phyloP scores from a whole-genome alignment of 2,888 invertebrate genomes.

The Brenthis daphne region DNA sequence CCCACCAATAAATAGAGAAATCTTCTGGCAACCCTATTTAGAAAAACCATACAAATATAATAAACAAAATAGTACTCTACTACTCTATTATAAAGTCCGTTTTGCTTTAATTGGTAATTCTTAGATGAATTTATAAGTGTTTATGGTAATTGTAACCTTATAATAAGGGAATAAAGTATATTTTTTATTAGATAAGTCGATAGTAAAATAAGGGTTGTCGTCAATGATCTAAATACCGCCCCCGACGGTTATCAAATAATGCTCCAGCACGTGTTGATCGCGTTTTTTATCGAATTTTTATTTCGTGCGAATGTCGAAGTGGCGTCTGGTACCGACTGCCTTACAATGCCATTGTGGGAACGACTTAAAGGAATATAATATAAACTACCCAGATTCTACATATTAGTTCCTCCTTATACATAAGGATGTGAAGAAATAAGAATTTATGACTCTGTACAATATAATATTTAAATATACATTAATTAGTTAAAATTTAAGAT shows the following conservation, averaged over 20 bases:
- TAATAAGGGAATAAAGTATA: slow-evolving; percentile 33
- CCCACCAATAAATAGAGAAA: slow-evolving; percentile 80
- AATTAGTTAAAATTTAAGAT: too few species aligned
- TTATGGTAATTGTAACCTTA: slow-evolving; percentile 44
- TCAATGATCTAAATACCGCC: slow-evolving; percentile 74
- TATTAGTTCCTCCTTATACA: too few species aligned
- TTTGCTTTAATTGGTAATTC: background rate
- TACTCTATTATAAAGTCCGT: background rate
- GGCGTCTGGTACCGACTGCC: slow-evolving; percentile 69
- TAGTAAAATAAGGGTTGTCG: slow-evolving; percentile 70
- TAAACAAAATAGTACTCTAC: slow-evolving; percentile 45
- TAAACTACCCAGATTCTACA: background rate
- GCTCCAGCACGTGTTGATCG: slow-evolving; percentile 69
- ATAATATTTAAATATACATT: too few species aligned
- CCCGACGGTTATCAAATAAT: slow-evolving; percentile 81
- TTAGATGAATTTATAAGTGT: background rate
- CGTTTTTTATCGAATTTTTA: slow-evolving; percentile 76
- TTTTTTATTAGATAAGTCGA: slow-evolving; percentile 36
- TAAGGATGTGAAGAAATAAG: too few species aligned
- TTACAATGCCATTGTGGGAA: slow-evolving; percentile 53
- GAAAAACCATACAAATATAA: slow-evolving; percentile 34
- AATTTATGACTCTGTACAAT: too few species aligned
- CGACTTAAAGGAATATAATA: slow-evolving; percentile 34
- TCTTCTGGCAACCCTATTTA: slow-evolving; percentile 66
- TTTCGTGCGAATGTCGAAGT: slow-evolving; percentile 75